These are phyloP conservation scores for Miichthys miiuy DNA, from an alignment of 2,797 vertebrate species.

Conservation along the genomic window DNA sequence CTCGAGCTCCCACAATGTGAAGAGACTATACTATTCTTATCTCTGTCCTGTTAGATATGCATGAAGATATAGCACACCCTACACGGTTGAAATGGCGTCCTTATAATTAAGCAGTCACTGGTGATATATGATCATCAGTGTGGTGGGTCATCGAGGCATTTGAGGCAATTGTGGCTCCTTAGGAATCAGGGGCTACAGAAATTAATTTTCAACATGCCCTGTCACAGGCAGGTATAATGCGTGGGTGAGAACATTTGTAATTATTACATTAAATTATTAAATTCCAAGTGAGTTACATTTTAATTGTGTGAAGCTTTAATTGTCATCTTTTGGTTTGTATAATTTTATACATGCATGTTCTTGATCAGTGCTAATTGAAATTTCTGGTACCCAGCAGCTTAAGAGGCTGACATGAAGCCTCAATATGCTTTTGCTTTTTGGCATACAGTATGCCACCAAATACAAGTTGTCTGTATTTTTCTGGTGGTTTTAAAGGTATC, in stretches of 20 bases:
- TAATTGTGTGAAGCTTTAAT: constrained; percentile 72
- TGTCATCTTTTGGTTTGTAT: constrained; percentile 63
- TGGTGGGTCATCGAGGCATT: constrained; percentile 62
- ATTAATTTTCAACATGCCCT: constrained; percentile 64
- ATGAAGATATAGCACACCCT: constrained; percentile 62
- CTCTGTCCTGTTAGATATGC: constrained; percentile 66
- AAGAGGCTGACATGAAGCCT: constrained; percentile 23
- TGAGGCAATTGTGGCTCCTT: constrained; percentile 50
- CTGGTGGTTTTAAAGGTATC: not conserved
- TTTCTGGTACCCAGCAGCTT: constrained; percentile 28
- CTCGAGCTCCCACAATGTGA: constrained; percentile 44
- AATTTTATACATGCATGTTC: constrained; percentile 52
- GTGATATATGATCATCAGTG: constrained; percentile 75
- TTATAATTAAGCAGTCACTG: constrained; percentile 81
- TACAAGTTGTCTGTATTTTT: no score
- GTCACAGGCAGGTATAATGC: constrained; percentile 24
- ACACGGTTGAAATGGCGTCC: constrained; percentile 65
- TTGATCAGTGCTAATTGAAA: constrained; percentile 62
- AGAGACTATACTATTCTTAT: constrained; percentile 66
- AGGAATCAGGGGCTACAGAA: constrained; percentile 57
- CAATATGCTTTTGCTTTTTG: not conserved
- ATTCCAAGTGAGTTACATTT: constrained; percentile 58
- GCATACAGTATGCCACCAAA: not conserved
- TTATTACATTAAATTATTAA: constrained; percentile 74
- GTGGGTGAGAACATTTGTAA: constrained; percentile 49